Evolutionary conservation across 2,797 vertebrate species (phyloP), one percentile per base, ranked within the genome.

Genomic region (Pangasius larnaudii): DNA sequence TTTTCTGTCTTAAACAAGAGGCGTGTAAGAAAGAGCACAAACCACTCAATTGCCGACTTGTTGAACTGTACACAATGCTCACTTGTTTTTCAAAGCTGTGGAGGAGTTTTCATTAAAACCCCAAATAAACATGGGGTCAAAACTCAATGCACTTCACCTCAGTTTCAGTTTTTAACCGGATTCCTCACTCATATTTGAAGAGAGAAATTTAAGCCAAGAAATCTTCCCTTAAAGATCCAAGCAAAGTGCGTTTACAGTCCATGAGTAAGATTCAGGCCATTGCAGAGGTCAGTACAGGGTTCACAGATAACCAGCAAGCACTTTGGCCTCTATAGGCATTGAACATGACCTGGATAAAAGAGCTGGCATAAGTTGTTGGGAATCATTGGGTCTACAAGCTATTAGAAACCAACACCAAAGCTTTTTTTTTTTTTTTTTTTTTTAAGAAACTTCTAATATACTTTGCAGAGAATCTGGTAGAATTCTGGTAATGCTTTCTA

Each of bases 171-270:
- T 86, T 84, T 46, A 80, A 30, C 36, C 69, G 8, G 42, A 87
- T 27, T 33, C 72, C 83, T 87, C 51, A 87, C 86, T 83, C 69
- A 88, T 86, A 86, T 88, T 89, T 79, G 36, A 90, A 86, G 27
- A 74, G 77, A 42, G 39, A 42, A 42, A 42, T 42, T 69, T 63
- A 61, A 53, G 77, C 51, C 36, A 88, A 49, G n/a, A 65, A 51
- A 80, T 82, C 53, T 65, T n/a, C 49, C 42, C 53, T 74, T 63
- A 42, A 33, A 81, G 11, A 42, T 42, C 58, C 51, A 33, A 84
- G 39, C 30, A 39, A 87, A 85, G 81, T 85, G 49, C 36, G 7
- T 72, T 79, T 59, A 71, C 24, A 72, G 63, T 51, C 19, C 56
- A 72, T 6, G 58, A 83, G 65, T n/a, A 75, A 88, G 61, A 65